Base-by-base conservation (phyloP, 2,888 invertebrate species). In the Aphidius colemani region DNA sequence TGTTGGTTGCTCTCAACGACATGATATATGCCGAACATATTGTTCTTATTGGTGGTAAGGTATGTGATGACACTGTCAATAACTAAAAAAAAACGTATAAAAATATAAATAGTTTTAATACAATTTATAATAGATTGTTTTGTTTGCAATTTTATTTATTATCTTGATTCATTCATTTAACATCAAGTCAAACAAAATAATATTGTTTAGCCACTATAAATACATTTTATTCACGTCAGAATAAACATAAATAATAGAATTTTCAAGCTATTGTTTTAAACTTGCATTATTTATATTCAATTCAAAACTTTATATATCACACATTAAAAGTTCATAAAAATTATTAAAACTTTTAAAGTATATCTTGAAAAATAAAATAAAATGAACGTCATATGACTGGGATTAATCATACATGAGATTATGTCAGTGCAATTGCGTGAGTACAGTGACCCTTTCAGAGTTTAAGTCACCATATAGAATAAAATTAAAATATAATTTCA, bases 41-140 rank as follows among this genome's bases (percentile, higher is more conserved):
- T 63, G 81, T 71, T 65, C 75, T 78, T 75, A 83, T 77, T 3
- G 83, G 79, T 53, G 83, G 83, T 67, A 84, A 72, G 3, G 84
- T 83, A 63, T 84, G 83, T 13, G 82, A 79, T 7, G 84, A 80
- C 53, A 79, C 77, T 10, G 76, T 73, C 11, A 79, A 67, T 51
- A 80, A 67, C 79, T 80, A 70, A 41, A 69, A 75, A 61, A 67
- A 67, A 59, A 48, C 0, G 3, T 30, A 30, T 40, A 45, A 49
- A 46, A n/a, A 53, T 7, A 18, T 18, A 18, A 18, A 18, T 18
- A 18, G 13, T 18, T 18, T 18, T 18, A 18, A 18, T 18, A 18
- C 13, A 18, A 18, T 18, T 18, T 18, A 18, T 18, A 18, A 18
- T 18, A 18, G 1, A 18, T 18, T 18, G 1, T 67, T 74, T 75